Conservation (phyloP, 2,888 invertebrate genomes). For the Rhagophthalmus giganteus region DNA sequence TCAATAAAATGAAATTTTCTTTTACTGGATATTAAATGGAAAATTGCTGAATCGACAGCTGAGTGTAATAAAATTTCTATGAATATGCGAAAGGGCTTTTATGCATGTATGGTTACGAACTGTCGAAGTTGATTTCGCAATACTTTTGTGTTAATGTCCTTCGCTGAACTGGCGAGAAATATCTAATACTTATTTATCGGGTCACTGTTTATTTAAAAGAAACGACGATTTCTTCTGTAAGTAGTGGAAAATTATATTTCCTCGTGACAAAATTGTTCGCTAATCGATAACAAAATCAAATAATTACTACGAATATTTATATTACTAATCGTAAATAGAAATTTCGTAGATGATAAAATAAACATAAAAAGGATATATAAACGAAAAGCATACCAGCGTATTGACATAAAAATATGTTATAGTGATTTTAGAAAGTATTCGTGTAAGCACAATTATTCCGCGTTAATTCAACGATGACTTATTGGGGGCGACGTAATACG, state of each 20-base stretch:
- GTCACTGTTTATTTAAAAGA: neutral
- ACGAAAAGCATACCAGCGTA: too few relatives aligned
- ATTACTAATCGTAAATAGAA: too few relatives aligned
- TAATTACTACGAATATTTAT: too few relatives aligned
- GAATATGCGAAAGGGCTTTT: constrained; percentile 21
- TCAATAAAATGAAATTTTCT: constrained; percentile 21
- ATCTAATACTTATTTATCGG: too few relatives aligned
- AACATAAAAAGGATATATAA: neutral
- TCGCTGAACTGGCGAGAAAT: neutral
- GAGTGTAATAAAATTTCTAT: constrained; percentile 22
- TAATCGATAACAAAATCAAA: too few relatives aligned
- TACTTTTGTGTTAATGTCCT: constrained; percentile 2
- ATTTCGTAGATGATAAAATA: too few relatives aligned
- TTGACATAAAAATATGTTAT: too few relatives aligned
- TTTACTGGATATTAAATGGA: constrained; percentile 22
- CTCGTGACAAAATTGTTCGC: too few relatives aligned
- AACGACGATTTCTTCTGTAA: neutral
- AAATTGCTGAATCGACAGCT: constrained; percentile 23
- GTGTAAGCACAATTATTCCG: too few relatives aligned
- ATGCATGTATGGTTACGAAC: constrained; percentile 6
- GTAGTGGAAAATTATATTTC: neutral
- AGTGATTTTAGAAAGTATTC: too few relatives aligned
- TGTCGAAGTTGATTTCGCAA: constrained; percentile 4
- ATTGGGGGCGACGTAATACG: too few relatives aligned
- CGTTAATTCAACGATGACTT: too few relatives aligned